These are phyloP conservation scores for Abramis brama DNA, from an alignment of 2,113 vertebrate species.

Conservation along the genomic window DNA sequence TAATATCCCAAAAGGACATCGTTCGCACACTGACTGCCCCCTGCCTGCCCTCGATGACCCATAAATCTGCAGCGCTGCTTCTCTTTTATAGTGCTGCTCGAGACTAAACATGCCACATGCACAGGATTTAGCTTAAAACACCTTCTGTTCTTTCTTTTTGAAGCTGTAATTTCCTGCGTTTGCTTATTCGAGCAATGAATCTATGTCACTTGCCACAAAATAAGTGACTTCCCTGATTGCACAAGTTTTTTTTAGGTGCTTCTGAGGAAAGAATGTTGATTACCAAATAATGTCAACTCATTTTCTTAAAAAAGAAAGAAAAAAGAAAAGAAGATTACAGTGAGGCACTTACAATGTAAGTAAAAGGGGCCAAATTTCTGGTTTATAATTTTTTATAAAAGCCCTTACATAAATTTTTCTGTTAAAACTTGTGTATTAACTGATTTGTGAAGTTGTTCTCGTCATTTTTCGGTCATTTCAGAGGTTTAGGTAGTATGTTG, in stretches of 20 bases:
- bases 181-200: constrained; percentile 9
- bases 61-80: constrained; percentile 37
- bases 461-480: too few species aligned
- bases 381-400: not conserved
- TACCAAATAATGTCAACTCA: not conserved
- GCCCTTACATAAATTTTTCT: not conserved
- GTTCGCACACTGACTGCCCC: constrained; percentile 21
- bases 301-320: not conserved
- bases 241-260: not conserved
- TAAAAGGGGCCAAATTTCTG: not conserved
- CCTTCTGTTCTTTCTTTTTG: constrained; percentile 10
- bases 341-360: not conserved
- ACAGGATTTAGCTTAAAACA: constrained; percentile 29
- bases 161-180: constrained; percentile 15
- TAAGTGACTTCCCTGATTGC: constrained; percentile 6
- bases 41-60: constrained; percentile 13
- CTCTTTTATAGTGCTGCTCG: not conserved
- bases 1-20: constrained; percentile 31
- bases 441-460: too few species aligned
- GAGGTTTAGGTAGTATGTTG: too few species aligned
- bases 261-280: not conserved
- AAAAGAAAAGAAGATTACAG: too few species aligned
- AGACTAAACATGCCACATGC: constrained; percentile 37
- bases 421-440: not conserved
- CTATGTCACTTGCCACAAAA: constrained; percentile 4